These are phyloP conservation scores for Macrotrachela quadricornifera DNA, from an alignment of 1,140 invertebrate genomes.

Conservation along the genomic window DNA sequence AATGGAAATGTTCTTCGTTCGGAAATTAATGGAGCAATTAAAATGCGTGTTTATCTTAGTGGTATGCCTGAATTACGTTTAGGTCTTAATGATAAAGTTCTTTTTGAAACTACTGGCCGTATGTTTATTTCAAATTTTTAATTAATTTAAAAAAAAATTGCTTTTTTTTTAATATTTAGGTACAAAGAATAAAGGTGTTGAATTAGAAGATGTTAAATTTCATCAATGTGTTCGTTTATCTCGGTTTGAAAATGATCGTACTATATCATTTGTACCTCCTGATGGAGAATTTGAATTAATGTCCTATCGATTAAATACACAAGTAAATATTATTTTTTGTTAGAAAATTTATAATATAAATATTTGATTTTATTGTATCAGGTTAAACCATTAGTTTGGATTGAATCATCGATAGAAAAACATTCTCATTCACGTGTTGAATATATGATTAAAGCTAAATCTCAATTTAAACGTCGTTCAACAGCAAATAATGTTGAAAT, in stretches of 20 bases:
- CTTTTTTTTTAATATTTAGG: conserved; percentile 14
- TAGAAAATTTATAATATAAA: too few relatives aligned
- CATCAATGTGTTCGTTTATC: conserved; percentile 96
- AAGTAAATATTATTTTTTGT: conserved; percentile 36
- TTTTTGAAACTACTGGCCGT: conserved; percentile 90
- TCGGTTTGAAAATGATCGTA: conserved; percentile 89
- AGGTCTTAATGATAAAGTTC: conserved; percentile 92
- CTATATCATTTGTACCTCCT: conserved; percentile 94
- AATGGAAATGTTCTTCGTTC: conserved; percentile 90
- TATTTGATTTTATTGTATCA: too few relatives aligned
- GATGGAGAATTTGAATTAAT: conserved; percentile 99
- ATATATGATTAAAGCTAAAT: conserved; percentile 98
- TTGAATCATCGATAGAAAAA: conserved; percentile 95
- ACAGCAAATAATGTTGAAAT: conserved; percentile 99
- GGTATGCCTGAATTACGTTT: conserved; percentile 97
- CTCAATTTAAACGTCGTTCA: conserved; percentile 88
- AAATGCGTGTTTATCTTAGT: conserved; percentile 93
- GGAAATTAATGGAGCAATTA: conserved; percentile 95
- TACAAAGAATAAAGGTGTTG: conserved; percentile 93
- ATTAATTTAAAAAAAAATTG: not conserved
- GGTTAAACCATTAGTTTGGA: conserved; percentile 87
- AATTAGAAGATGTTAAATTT: conserved; percentile 97
- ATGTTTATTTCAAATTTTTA: conserved; percentile 14
- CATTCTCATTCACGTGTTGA: conserved; percentile 91
- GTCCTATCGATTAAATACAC: conserved; percentile 90